Evolutionary conservation across 2,797 vertebrate genomes (phyloP), one percentile per base, ranked within the genome.

Genomic region (Sebastes kiyomatsui): DNA sequence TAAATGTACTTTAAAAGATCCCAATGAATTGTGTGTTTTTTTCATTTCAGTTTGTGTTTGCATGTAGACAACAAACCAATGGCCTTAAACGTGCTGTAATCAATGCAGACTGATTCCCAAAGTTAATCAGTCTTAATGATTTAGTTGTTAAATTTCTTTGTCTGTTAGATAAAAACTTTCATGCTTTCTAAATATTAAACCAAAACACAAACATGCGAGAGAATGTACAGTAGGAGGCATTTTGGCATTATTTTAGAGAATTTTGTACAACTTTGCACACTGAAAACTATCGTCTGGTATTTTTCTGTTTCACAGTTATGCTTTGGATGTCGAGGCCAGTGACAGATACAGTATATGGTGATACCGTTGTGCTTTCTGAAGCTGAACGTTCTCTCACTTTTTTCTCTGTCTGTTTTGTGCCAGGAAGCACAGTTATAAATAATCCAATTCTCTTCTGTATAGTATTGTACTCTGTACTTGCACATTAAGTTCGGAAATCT

Each of bases 21-120:
- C 49, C 3, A 11, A 14, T 33, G 6, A 49, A 35, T 72, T 75
- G 9, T 22, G 12, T 72, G 79, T 88, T 76, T 60, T 76, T 87
- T 60, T 76, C 4, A 80, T 85, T 79, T 81, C 28, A 73, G 22
- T 76, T 87, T 83, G 70, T 83, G 83, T 93, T 88, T 94, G 89
- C 88, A 93, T 94, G 92, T 88, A 91, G 82, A 87, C 73, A 78
- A 76, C 59, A 93, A 94, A 95, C 95, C 94, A 76, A 95, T 94
- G 94, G 95, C 96, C 96, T 96, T 96, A 96, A 96, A 90, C 27
- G 82, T 90, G 86, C 87, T 89, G 75, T 87, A 75, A 84, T 88
- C 68, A 87, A 64, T 88, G 79, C 88, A 89, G 83, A 90, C 87
- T 90, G 88, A 91, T 93, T 89, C 92, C 88, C 91, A 93, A 92